Base-by-base conservation (phyloP, 2,113 vertebrate species). In the Meleagris gallopavo region DNA sequence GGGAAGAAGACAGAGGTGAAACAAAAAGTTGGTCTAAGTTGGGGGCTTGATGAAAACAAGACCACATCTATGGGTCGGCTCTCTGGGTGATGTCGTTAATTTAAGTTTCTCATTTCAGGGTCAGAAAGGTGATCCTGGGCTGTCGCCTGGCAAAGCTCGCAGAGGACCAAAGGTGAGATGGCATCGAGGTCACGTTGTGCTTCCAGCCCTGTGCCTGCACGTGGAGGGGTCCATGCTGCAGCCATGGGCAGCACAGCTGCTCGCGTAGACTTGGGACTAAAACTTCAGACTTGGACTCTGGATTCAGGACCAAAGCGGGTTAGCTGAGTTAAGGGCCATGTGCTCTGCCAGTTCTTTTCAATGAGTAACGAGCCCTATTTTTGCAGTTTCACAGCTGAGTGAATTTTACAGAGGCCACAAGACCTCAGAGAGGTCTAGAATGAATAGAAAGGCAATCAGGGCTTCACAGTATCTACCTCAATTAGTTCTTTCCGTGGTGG, bases 91-190 rank as follows among this genome's bases (percentile, higher is more conserved):
- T 8, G 29, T 79, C 46, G 64, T 62, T 96, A 96, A 91, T 55
- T 6, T 11, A 55, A 89, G 30, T 83, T 97, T 80, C 97, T 95
- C 89, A 4, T 97, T 97, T 96, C 97, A 99, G 99, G 99, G 99
- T 71, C 98, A 98, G 89, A 99, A 99, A 95, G 99, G 99, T 84
- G 99, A 99, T 97, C 98, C 99, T 18, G 99, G 99, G 77, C 96
- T 99, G 36, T 99, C 99, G 25, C 99, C 99, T 95, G 99, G 99
- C 83, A 98, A 98, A 94, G 98, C 99, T 95, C 97, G 96, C 30
- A 98, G 98, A 93, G 99, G 99, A 97, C 97, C 98, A 58, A 99
- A 99, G 98, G 99, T 99, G 97, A 97, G 97, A 76, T 27, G 65
- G 4, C 24, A 22, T 3, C 7, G 5, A 7, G 38, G 24, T 11